Evolutionary conservation across 2,888 invertebrate genomes (phyloP), one percentile per base, ranked within the genome.

Genomic region (Alsophila aescularia): DNA sequence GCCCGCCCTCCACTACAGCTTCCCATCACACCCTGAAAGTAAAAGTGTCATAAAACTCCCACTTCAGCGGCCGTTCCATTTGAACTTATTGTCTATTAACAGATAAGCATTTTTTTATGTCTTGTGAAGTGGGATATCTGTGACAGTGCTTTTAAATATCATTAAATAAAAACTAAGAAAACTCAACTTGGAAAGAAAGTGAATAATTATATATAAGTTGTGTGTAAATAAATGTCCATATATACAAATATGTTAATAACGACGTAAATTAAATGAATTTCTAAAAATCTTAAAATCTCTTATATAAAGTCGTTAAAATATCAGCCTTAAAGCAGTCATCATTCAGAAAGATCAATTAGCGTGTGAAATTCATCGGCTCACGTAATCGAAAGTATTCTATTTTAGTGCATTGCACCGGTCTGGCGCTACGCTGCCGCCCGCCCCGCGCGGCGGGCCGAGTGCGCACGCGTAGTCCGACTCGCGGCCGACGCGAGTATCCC

Each of bases 1-100:
- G 78, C 79, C 79, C 79, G 81, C 81, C 80, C 79, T 75, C 69
- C 66, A 72, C 69, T 67, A 69, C 62, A 61, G 67, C 72, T 72
- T 76, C 49, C 61, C 64, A 69, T 77, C 62, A 66, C 75, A 74
- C 78, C 77, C 75, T 62, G 52, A 56, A 52, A 52, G 63, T 58
- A 53, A 65, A 69, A 67, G 57, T 45, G 53, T 56, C 15, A 52
- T 52, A 37, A 36, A 21, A 58, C 49, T 49, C 43, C 34, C 27
- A 47, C 41, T 47, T 52, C 12, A 16, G 13, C 16, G 31, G 21
- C 37, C 32, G 44, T 36, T 36, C 37, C 16, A 37, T 15, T 39
- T 29, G n/a, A 50, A 21, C 29, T 43, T 51, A 9, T 32, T 13
- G 5, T 32, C 32, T 32, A 0, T 13, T 13, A n/a, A 18, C 6